Percentiles rank a stretch among this genome's conserved stretches.
Evolutionary conservation across 2,888 invertebrate species (phyloP).

Genomic region (Acanthoscelides obtectus): DNA sequence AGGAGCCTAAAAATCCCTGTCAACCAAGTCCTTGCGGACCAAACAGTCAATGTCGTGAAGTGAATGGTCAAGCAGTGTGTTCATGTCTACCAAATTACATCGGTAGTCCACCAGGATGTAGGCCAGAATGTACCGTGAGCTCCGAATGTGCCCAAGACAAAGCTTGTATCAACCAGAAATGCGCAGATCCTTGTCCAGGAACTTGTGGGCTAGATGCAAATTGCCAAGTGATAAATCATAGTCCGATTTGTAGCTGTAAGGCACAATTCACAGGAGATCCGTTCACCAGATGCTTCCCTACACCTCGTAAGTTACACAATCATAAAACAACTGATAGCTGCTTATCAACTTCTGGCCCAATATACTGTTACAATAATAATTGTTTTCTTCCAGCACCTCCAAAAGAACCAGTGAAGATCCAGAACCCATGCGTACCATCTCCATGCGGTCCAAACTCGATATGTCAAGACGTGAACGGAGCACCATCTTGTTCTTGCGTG

Average conservation of each 20-base stretch:
- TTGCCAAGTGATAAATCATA: constrained; percentile 59
- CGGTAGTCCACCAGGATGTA: constrained; percentile 60
- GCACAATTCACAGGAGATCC: constrained; percentile 64
- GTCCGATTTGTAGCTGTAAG: constrained; percentile 64
- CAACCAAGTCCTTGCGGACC: constrained; percentile 73
- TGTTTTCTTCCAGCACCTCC: constrained; percentile 39
- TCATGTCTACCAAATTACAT: constrained; percentile 57
- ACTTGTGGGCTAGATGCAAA: constrained; percentile 52
- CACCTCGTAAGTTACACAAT: constrained; percentile 45
- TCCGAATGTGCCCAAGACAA: constrained; percentile 53
- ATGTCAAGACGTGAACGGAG: constrained; percentile 60
- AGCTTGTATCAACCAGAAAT: constrained; percentile 44
- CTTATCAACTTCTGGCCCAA: not conserved
- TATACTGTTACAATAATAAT: too few species aligned
- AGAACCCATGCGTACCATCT: constrained; percentile 63
- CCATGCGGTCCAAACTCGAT: constrained; percentile 70
- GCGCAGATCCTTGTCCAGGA: constrained; percentile 51
- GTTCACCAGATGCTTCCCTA: constrained; percentile 62
- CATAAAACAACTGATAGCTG: not conserved
- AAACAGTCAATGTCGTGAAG: constrained; percentile 68
- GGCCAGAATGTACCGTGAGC: constrained; percentile 55
- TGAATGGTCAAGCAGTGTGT: constrained; percentile 55
- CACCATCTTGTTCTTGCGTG: constrained; percentile 63
- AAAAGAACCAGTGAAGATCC: constrained; percentile 38
- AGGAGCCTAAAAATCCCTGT: constrained; percentile 55